These are phyloP conservation scores for Drosophila baimaii DNA, from an alignment of 1,140 invertebrate genomes.

Conservation along the genomic window DNA sequence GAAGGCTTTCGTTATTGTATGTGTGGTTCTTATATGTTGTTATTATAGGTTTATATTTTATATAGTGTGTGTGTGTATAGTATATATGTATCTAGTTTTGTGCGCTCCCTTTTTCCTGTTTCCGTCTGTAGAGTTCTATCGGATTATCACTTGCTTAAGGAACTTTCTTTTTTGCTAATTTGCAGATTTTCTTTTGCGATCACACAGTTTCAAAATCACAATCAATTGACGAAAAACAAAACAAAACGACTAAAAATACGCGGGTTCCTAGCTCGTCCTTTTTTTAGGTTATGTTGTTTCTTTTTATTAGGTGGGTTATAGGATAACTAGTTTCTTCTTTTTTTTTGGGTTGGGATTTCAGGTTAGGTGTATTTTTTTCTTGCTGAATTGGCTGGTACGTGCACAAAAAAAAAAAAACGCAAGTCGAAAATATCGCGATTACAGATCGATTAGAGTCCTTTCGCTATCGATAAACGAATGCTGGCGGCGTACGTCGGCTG, in stretches of 20 bases:
- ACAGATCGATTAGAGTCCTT: conserved; percentile 33
- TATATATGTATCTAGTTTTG: conserved; percentile 12
- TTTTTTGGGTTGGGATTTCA: neutral
- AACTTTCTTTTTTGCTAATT: conserved; percentile 71
- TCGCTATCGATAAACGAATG: conserved; percentile 14
- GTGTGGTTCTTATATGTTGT: neutral
- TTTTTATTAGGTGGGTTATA: conserved; percentile 7
- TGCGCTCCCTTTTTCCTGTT: conserved; percentile 15
- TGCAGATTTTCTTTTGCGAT: conserved; percentile 67
- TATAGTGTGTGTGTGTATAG: conserved; percentile 2
- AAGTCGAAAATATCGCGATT: conserved; percentile 16
- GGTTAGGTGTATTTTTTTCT: neutral
- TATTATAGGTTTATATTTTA: conserved; percentile 21
- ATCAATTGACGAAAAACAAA: conserved; percentile 65
- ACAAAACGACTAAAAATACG: conserved; percentile 46
- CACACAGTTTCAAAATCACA: conserved; percentile 80
- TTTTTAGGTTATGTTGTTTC: neutral
- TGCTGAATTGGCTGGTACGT: conserved; percentile 24
- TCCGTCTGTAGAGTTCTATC: conserved; percentile 36
- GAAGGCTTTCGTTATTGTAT: conserved; percentile 2
- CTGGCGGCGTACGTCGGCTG: conserved; percentile 4
- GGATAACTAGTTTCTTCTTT: neutral
- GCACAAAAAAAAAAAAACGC: conserved; percentile 42
- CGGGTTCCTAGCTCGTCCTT: neutral
- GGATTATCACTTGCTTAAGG: conserved; percentile 78